Conservation (phyloP, 2,888 invertebrate genomes). For the Diaperis boleti region DNA sequence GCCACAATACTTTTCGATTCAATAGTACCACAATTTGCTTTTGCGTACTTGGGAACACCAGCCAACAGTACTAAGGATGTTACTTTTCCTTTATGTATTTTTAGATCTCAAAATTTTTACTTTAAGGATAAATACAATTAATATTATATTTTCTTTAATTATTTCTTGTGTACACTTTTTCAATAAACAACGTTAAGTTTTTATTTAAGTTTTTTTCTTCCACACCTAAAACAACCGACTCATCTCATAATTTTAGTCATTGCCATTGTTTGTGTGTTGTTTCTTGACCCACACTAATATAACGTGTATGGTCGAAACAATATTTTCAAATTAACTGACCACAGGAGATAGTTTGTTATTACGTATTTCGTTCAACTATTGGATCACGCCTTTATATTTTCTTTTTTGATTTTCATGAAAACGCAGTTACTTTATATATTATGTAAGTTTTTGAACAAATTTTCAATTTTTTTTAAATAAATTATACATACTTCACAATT, state of each 20-base stretch:
- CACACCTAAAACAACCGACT: conserved; percentile 18
- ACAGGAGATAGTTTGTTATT: conserved; percentile 45
- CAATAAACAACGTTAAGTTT: conserved; percentile 18
- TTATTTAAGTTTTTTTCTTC: conserved; percentile 35
- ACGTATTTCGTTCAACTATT: conserved; percentile 1
- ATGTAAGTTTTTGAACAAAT: no score
- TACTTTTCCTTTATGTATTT: conserved; percentile 25
- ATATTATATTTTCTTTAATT: conserved; percentile 6
- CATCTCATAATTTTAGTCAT: conserved; percentile 47
- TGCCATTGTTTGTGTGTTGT: conserved; percentile 58
- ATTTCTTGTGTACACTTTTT: conserved; percentile 18
- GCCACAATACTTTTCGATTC: no score
- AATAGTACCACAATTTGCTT: no score
- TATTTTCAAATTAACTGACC: conserved; percentile 53
- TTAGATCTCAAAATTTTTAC: conserved; percentile 22
- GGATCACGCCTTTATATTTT: no score
- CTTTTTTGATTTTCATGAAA: no score
- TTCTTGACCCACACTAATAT: conserved; percentile 58
- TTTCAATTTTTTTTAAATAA: no score
- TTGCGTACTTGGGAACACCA: no score
- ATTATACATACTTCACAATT: no score
- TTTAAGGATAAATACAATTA: conserved; percentile 4
- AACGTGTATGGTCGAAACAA: conserved; percentile 59
- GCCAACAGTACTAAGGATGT: no score
- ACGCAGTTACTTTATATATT: no score